Evolutionary conservation across 2,113 vertebrate species (phyloP).

Genomic region (Trochalopteron elliotii): DNA sequence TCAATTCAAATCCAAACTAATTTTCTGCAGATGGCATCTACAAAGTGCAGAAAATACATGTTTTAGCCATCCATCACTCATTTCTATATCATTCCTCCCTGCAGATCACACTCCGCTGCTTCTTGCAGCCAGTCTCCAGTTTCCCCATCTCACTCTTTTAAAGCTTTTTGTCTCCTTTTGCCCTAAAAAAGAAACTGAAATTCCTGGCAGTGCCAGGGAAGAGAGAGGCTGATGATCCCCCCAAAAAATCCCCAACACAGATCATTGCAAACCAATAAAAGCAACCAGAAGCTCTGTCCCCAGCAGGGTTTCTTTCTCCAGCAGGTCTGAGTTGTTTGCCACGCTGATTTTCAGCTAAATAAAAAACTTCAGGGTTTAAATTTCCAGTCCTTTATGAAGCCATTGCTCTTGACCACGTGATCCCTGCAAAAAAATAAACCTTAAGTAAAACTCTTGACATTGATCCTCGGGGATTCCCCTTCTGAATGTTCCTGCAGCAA

Average conservation of each 20-base stretch:
- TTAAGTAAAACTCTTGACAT: background rate
- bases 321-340: background rate
- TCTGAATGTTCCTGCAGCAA: background rate
- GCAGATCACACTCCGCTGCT: background rate
- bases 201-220: background rate
- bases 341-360: background rate
- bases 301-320: background rate
- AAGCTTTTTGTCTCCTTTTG: background rate
- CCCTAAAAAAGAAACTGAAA: background rate
- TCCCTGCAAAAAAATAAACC: background rate
- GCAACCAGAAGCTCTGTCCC: background rate
- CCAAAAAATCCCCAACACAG: accelerated
- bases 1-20: background rate
- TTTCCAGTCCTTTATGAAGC: background rate
- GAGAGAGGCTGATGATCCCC: background rate
- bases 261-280: background rate
- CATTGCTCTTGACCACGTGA: background rate
- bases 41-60: background rate
- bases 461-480: conserved; percentile 26
- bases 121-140: background rate
- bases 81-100: background rate
- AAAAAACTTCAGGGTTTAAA: background rate
- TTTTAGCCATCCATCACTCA: accelerated
- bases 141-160: background rate
- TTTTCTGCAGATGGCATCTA: background rate